A percentile compares a stretch with the other conserved stretches of the same genome.
phyloP scores from a whole-genome alignment of 2,797 vertebrate genomes.

The Kryptopterus vitreolus region DNA sequence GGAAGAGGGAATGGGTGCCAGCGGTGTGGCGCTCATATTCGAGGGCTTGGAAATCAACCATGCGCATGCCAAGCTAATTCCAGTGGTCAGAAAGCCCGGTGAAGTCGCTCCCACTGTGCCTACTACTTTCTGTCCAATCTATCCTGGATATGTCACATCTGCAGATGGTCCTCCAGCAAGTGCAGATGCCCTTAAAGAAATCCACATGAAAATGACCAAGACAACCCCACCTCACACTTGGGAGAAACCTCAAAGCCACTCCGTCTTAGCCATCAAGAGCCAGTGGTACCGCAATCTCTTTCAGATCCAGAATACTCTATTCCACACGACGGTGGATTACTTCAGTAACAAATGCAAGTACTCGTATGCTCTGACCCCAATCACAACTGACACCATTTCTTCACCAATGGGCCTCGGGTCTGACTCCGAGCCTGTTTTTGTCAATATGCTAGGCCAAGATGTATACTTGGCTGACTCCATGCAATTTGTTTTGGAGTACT shows the following conservation, averaged over 20 bases:
- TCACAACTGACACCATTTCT: conserved; percentile 80
- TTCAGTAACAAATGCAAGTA: conserved; percentile 72
- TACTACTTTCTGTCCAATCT: conserved; percentile 65
- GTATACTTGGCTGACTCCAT: conserved; percentile 80
- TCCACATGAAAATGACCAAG: conserved; percentile 68
- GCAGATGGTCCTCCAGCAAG: conserved; percentile 67
- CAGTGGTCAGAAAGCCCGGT: conserved; percentile 63
- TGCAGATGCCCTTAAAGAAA: conserved; percentile 63
- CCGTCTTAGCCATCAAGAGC: conserved; percentile 71
- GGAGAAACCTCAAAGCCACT: conserved; percentile 71
- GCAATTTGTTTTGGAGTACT: conserved; percentile 82
- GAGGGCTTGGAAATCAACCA: conserved; percentile 78
- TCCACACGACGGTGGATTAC: conserved; percentile 79
- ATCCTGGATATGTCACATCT: conserved; percentile 76
- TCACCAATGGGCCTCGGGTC: conserved; percentile 81
- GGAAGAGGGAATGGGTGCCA: conserved; percentile 67
- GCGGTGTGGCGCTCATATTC: conserved; percentile 74
- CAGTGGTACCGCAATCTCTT: conserved; percentile 78
- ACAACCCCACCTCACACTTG: conserved; percentile 70
- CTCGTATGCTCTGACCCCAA: conserved; percentile 76
- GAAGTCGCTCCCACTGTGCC: conserved; percentile 44
- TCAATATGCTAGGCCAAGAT: conserved; percentile 74
- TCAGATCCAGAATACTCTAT: conserved; percentile 80
- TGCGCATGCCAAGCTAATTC: conserved; percentile 76
- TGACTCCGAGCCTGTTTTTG: conserved; percentile 77